These are phyloP conservation scores for Melanostoma scalare DNA, from an alignment of 2,888 invertebrate genomes.

Conservation along the genomic window DNA sequence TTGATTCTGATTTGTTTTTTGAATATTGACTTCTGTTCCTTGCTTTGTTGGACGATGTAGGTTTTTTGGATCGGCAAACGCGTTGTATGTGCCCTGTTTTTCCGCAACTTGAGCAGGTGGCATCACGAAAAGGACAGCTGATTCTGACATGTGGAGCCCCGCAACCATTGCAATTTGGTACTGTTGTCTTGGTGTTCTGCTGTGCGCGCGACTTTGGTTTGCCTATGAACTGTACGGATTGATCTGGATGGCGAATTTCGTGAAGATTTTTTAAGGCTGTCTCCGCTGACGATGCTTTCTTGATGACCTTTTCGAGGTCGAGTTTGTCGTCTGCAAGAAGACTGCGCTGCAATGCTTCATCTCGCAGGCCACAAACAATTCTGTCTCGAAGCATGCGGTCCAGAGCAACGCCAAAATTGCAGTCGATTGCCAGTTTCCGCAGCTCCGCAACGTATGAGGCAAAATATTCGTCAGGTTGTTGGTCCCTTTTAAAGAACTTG, in stretches of 20 bases:
- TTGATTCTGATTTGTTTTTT: conserved; percentile 35
- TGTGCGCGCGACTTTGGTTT: too few relatives aligned
- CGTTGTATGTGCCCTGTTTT: too few relatives aligned
- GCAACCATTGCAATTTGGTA: too few relatives aligned
- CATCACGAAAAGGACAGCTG: too few relatives aligned
- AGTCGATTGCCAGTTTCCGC: conserved; percentile 25
- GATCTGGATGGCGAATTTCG: not conserved
- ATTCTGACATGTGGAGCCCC: too few relatives aligned
- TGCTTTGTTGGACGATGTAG: too few relatives aligned
- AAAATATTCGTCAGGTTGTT: not conserved
- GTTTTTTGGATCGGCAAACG: too few relatives aligned
- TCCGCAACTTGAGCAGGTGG: too few relatives aligned
- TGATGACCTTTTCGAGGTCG: not conserved
- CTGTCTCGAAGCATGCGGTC: conserved; percentile 49
- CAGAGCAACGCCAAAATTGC: conserved; percentile 42
- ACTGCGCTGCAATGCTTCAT: conserved; percentile 48
- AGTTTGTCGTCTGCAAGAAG: conserved; percentile 46
- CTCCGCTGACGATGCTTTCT: conserved; percentile 24
- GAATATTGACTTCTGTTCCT: too few relatives aligned
- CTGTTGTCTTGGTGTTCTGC: too few relatives aligned
- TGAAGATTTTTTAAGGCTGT: conserved; percentile 13
- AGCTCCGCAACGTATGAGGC: conserved; percentile 6
- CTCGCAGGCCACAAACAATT: conserved; percentile 55
- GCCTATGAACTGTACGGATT: too few relatives aligned
- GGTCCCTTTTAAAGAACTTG: conserved; percentile 22